Base-by-base conservation (phyloP, 2,113 vertebrate species). In the Zosterops borbonicus region DNA sequence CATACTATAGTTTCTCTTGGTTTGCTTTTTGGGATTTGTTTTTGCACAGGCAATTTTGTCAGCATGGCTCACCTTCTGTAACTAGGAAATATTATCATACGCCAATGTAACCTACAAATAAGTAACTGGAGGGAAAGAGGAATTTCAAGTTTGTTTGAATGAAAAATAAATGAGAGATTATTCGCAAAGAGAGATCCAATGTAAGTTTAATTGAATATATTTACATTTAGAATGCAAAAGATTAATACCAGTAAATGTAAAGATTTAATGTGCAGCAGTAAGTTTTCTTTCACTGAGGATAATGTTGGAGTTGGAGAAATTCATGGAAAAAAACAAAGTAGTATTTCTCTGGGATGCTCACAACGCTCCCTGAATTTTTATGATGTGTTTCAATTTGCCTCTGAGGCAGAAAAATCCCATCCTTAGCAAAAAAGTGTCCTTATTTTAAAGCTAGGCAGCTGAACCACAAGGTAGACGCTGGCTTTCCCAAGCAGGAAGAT, bases 101-200 rank as follows among this genome's bases (percentile, higher is more conserved):
- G 47, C 25, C 71, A 60, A 0, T 78, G 65, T 65, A 89, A 71
- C n/a, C 31, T 56, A 41, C 74, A 89, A 64, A 64, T 82, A 82
- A 76, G 89, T 73, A 76, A 91, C 78, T 77, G 39, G 50, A 79
- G 65, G 67, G 70, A 62, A 87, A 65, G 91, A 82, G 65, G 58
- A 37, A 53, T 65, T 89, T 87, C 15, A 59, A 42, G 11, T 90
- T 86, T 92, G 49, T 87, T 89, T 89, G 39, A 60, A 75, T 91
- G 91, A 94, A 96, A 95, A 94, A 95, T 93, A 67, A 67, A 90
- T 87, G 75, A 90, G 73, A 74, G 55, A 63, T 59, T 80, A 94
- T 89, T 92, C 24, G 0, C 87, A 83, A 78, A 78, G 86, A 93
- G 89, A 89, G 27, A 44, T 92, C 14, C 59, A 90, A 47, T 0